Evolutionary conservation across 2,113 vertebrate genomes (phyloP).

Genomic region (Myanophis thanlyinensis): DNA sequence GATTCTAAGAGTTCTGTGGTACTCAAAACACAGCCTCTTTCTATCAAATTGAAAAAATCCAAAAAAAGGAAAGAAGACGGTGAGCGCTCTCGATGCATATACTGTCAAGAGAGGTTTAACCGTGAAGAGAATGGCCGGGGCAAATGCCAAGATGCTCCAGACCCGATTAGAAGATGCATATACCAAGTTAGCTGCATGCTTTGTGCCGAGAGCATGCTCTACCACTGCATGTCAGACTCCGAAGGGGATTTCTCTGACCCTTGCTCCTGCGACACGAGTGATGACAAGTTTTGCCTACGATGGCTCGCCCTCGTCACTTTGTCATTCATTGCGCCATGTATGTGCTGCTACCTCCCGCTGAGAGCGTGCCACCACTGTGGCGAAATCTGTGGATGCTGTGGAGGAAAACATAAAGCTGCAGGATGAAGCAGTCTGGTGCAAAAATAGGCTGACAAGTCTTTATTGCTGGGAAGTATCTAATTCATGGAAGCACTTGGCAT

Average conservation of each 20-base stretch:
- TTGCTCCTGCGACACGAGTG: slow-evolving; percentile 97
- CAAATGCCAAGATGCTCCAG: slow-evolving; percentile 95
- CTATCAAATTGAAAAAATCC: slow-evolving; percentile 87
- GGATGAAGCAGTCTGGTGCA: slow-evolving; percentile 79
- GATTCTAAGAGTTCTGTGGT: slow-evolving; percentile 79
- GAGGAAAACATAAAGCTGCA: slow-evolving; percentile 97
- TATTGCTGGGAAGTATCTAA: slow-evolving; percentile 80
- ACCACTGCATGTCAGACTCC: slow-evolving; percentile 99
- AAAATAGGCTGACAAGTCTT: slow-evolving; percentile 69
- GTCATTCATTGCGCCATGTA: slow-evolving; percentile 95
- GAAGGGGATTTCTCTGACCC: slow-evolving; percentile 99
- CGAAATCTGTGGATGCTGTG: slow-evolving; percentile 95
- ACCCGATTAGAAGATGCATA: slow-evolving; percentile 97
- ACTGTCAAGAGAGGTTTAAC: slow-evolving; percentile 99
- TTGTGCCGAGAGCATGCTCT: slow-evolving; percentile 99
- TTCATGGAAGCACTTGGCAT: slow-evolving; percentile 86
- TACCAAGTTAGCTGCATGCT: slow-evolving; percentile 99
- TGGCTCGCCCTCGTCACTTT: slow-evolving; percentile 97
- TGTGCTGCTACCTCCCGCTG: slow-evolving; percentile 99
- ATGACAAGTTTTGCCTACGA: slow-evolving; percentile 98
- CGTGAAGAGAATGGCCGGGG: slow-evolving; percentile 97
- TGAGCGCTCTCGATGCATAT: slow-evolving; percentile 94
- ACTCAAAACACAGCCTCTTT: slow-evolving; percentile 91
- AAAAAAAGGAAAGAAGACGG: slow-evolving; percentile 95
- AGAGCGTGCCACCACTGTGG: slow-evolving; percentile 96